A percentile compares a stretch with the other conserved stretches of the same genome.
Evolutionary conservation across 2,113 vertebrate genomes (phyloP).

Genomic region (Ancistrus triradiatus): DNA sequence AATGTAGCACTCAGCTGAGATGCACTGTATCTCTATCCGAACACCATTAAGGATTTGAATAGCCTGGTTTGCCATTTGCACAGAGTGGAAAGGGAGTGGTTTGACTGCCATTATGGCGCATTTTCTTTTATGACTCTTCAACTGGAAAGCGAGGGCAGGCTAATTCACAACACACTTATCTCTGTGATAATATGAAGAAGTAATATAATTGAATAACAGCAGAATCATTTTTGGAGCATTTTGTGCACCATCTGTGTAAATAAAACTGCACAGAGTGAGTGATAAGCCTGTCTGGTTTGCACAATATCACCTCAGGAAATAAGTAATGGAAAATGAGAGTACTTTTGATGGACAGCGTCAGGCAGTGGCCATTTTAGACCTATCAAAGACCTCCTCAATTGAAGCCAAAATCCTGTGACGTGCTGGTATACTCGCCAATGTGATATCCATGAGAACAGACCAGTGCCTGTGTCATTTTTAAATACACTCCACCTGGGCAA

Average conservation of each 20-base stretch:
- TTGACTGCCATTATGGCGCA: slow-evolving; percentile 2
- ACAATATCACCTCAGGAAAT: slow-evolving; percentile 45
- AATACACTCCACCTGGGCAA: neutral
- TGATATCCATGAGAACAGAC: slow-evolving; percentile 23
- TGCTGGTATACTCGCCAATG: slow-evolving; percentile 19
- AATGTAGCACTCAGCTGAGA: slow-evolving; percentile 32
- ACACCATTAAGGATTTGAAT: slow-evolving; percentile 10
- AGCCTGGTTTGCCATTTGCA: slow-evolving; percentile 6
- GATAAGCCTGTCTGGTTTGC: slow-evolving; percentile 13
- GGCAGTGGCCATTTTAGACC: slow-evolving; percentile 36
- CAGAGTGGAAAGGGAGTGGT: neutral
- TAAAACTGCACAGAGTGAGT: slow-evolving; percentile 1
- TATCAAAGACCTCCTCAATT: slow-evolving; percentile 29
- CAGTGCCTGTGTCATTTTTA: slow-evolving; percentile 13
- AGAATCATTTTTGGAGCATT: neutral
- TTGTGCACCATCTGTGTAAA: neutral
- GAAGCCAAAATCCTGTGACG: slow-evolving; percentile 44
- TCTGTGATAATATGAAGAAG: neutral
- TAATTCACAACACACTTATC: slow-evolving; percentile 2
- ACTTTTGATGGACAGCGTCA: slow-evolving; percentile 36
- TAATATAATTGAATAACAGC: neutral
- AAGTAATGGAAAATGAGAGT: slow-evolving; percentile 34
- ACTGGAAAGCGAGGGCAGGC: neutral
- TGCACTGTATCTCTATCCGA: slow-evolving; percentile 15
- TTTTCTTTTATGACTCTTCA: neutral